Evolutionary conservation across 2,888 invertebrate species (phyloP), one percentile per base, ranked within the genome.

Genomic region (Holacanthella duospinosa): DNA sequence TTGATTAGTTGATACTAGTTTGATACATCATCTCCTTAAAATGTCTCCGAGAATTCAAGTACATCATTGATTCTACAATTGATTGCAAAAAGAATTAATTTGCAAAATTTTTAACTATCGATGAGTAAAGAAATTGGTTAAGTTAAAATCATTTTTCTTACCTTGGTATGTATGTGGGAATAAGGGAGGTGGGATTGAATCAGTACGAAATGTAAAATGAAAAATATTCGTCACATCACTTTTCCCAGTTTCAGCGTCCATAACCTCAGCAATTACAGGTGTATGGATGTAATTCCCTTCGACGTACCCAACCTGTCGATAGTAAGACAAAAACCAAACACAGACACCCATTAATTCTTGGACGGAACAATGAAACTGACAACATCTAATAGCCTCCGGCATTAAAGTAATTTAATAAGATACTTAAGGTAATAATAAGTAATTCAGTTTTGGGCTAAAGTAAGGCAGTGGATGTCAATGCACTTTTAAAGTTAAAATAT

Each of bases 201-300:
- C 72, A 57, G 79, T 78, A 0, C 79, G 77, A 74, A 84, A 86
- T 0, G 87, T 87, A 74, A 85, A 86, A 74, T 87, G 84, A 74
- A 89, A 87, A n/a, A 83, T 81, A 77, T 88, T 88, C 1, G 87
- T 85, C 2, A 86, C 84, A 28, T 81, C 79, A 66, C 80, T 80
- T 58, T 77, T 76, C 6, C 82, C 82, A 0, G 81, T 81, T 43
- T 77, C 75, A 0, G 85, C 80, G 74, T 86, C 80, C 61, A 82
- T 80, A 26, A 85, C 83, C 75, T 86, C 84, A 0, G 86, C 86
- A 68, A 84, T 82, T 0, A 87, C 85, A 70, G 83, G 82, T 55
- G 87, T 80, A 77, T 87, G 85, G 66, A 87, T 77, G 65, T 75
- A 76, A 36, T 77, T 74, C 1, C 76, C 78, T 60, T 78, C 75